These are phyloP conservation scores for Chaetodon trifasciatus DNA, from an alignment of 2,797 vertebrate genomes.

Conservation along the genomic window DNA sequence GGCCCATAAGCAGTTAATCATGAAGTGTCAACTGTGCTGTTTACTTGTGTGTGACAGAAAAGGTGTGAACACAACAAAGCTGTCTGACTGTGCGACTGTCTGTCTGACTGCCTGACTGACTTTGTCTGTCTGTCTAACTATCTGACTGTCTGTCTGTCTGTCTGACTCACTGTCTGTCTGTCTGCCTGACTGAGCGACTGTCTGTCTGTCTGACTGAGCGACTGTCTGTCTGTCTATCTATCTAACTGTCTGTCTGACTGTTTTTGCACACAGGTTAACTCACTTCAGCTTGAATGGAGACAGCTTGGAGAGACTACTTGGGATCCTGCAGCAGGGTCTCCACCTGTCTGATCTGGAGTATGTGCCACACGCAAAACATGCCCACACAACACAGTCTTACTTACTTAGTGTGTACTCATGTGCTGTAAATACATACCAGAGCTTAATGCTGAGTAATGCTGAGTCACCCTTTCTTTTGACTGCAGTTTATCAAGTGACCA, in stretches of 20 bases:
- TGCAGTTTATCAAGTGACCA: constrained; percentile 89
- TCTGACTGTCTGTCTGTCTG: no score
- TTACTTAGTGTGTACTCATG: neutral
- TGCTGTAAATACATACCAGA: neutral
- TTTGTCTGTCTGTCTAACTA: no score
- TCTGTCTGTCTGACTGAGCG: no score
- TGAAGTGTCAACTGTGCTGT: no score
- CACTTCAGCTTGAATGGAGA: constrained; percentile 78
- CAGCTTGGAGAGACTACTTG: constrained; percentile 79
- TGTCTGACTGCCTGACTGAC: no score
- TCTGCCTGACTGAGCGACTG: no score
- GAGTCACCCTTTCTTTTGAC: constrained; percentile 4
- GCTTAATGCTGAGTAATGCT: neutral
- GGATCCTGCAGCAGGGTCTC: constrained; percentile 76
- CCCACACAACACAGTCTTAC: neutral
- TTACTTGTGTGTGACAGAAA: no score
- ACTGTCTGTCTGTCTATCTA: no score
- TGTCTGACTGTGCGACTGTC: no score
- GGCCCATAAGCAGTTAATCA: no score
- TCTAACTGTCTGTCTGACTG: neutral
- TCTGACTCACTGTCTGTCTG: no score
- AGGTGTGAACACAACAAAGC: no score
- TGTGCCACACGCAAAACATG: constrained; percentile 53
- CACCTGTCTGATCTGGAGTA: constrained; percentile 88
- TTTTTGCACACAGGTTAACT: constrained; percentile 79